Percentiles rank a stretch among this genome's conserved stretches.
phyloP scores from a whole-genome alignment of 2,113 vertebrate genomes.

The Sinocyclocheilus rhinocerous region DNA sequence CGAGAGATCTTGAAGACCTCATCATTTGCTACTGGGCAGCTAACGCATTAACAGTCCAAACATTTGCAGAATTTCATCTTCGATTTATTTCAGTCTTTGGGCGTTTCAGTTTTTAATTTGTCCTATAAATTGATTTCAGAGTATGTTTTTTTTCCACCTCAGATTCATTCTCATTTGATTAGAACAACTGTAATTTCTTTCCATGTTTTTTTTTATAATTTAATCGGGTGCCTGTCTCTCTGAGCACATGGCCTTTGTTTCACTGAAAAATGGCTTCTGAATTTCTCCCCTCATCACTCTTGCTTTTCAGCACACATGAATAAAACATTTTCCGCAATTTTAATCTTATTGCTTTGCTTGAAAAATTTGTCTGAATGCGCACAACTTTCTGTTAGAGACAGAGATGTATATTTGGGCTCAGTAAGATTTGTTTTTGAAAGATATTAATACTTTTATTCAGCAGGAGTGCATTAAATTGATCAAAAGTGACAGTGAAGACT shows the following conservation, averaged over 20 bases:
- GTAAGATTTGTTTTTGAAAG: neutral
- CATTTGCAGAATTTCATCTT: neutral
- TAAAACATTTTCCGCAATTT: constrained; percentile 19
- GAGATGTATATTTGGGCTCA: neutral
- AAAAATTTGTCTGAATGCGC: neutral
- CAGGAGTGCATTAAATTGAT: neutral
- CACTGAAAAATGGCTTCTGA: neutral
- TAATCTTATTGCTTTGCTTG: neutral
- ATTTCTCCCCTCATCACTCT: constrained; percentile 3
- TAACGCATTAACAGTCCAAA: neutral
- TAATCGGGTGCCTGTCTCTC: neutral
- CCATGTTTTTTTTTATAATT: constrained; percentile 15
- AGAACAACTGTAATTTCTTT: constrained; percentile 24
- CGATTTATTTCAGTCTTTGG: constrained; percentile 26
- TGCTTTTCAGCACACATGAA: constrained; percentile 5
- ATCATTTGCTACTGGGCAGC: constrained; percentile 8
- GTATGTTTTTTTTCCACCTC: neutral
- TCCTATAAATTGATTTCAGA: constrained; percentile 7
- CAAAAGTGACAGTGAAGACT: neutral
- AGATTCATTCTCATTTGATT: constrained; percentile 31
- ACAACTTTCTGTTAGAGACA: neutral
- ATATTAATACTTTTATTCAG: neutral
- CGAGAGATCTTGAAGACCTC: neutral
- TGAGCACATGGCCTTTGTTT: neutral
- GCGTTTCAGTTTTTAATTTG: neutral